A percentile compares a stretch with the other conserved stretches of the same genome.
Evolutionary conservation across 2,888 invertebrate species (phyloP).

Genomic region (Chrysotoxum bicinctum): DNA sequence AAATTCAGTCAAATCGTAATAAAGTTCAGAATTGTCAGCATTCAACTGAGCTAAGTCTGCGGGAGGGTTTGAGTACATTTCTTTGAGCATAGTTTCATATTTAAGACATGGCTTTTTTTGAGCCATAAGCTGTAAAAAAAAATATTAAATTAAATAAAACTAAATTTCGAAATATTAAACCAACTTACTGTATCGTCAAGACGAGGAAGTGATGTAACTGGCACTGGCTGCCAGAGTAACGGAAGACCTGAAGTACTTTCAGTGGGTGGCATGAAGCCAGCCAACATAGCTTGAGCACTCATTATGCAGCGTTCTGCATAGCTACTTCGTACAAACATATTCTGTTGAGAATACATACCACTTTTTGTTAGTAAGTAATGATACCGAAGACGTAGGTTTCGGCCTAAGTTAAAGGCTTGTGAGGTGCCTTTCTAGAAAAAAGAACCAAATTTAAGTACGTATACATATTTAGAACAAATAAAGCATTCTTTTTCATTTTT

Average conservation of each 20-base stretch:
- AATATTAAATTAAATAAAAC: not conserved
- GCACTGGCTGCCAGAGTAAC: constrained; percentile 93
- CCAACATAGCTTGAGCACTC: constrained; percentile 90
- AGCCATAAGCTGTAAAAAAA: constrained; percentile 76
- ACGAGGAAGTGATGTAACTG: constrained; percentile 89
- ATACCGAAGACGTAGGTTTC: constrained; percentile 87
- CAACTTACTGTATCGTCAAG: constrained; percentile 87
- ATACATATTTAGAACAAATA: too few species aligned
- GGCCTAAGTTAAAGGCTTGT: constrained; percentile 89
- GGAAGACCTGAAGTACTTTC: constrained; percentile 79
- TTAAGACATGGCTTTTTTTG: constrained; percentile 83
- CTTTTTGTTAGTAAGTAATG: constrained; percentile 85
- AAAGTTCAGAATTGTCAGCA: constrained; percentile 84
- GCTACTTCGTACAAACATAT: constrained; percentile 87
- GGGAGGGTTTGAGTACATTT: constrained; percentile 82
- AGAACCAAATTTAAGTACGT: not conserved
- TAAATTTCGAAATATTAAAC: not conserved
- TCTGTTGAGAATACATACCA: constrained; percentile 84
- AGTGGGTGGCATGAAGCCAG: constrained; percentile 85
- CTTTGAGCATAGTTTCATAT: constrained; percentile 83
- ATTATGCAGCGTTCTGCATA: constrained; percentile 92
- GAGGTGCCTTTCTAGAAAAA: constrained; percentile 87
- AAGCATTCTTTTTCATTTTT: too few species aligned
- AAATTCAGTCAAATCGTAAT: constrained; percentile 84
- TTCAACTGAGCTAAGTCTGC: constrained; percentile 82